Evolutionary conservation across 2,888 invertebrate species (phyloP).

Genomic region (Craniophora ligustri): DNA sequence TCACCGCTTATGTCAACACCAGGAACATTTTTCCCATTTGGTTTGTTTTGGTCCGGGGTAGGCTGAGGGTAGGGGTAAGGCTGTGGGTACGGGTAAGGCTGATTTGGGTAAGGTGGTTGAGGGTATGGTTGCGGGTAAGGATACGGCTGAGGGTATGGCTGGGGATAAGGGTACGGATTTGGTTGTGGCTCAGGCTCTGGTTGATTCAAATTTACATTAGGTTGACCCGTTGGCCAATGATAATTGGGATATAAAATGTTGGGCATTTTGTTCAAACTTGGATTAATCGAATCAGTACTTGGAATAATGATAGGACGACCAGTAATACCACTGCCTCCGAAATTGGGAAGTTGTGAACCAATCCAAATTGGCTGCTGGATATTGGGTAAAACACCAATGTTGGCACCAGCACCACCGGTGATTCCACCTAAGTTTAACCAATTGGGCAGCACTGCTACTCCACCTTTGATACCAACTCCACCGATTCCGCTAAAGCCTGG

Average conservation of each 20-base stretch:
- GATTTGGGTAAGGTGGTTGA: background rate
- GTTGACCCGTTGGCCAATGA: slow-evolving; percentile 20
- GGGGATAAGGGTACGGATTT: slow-evolving; percentile 30
- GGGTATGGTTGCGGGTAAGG: slow-evolving; percentile 9
- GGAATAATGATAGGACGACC: slow-evolving; percentile 7
- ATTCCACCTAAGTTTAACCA: slow-evolving; percentile 17
- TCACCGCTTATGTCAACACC: background rate
- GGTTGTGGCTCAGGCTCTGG: slow-evolving; percentile 6
- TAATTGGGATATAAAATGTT: slow-evolving; percentile 8
- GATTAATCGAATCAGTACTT: slow-evolving; percentile 1
- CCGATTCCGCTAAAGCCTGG: slow-evolving; percentile 14
- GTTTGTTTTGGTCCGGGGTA: background rate
- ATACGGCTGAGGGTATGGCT: slow-evolving; percentile 13
- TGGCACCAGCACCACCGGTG: background rate
- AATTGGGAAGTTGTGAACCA: slow-evolving; percentile 17
- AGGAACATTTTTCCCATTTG: background rate
- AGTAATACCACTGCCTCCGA: slow-evolving; percentile 2
- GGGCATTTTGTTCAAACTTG: slow-evolving; percentile 4
- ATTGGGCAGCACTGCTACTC: background rate
- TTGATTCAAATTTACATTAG: slow-evolving; percentile 9
- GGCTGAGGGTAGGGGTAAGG: slow-evolving; percentile 1
- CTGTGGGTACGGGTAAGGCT: slow-evolving; percentile 4
- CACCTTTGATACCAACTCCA: slow-evolving; percentile 1
- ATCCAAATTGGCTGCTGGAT: slow-evolving; percentile 30
- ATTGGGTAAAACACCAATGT: slow-evolving; percentile 10